phyloP scores from a whole-genome alignment of 2,888 invertebrate species.

The Thymelicus sylvestris region DNA sequence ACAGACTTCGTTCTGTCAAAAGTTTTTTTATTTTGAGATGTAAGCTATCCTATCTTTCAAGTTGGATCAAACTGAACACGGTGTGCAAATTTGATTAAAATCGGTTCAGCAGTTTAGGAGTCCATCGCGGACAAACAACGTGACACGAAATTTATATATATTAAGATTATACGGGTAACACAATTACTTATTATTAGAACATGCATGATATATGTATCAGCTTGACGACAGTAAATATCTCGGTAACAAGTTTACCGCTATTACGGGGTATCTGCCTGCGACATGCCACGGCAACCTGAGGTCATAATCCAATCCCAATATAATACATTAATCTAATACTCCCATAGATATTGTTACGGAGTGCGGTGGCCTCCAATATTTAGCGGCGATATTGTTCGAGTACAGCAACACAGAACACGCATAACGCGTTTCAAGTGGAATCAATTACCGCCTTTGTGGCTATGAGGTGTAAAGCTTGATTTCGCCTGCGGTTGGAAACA shows the following conservation, averaged over 20 bases:
- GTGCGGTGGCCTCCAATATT: conserved; percentile 26
- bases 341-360: conserved; percentile 21
- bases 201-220: not conserved
- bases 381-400: conserved; percentile 16
- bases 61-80: no score
- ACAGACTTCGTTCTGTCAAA: no score
- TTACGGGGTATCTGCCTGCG: conserved; percentile 13
- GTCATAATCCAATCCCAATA: conserved; percentile 32
- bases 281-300: conserved; percentile 16
- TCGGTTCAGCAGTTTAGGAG: no score
- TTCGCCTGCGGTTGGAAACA: not conserved
- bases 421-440: not conserved
- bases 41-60: no score
- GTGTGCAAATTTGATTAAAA: no score
- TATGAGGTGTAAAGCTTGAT: not conserved
- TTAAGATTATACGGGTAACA: no score
- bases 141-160: no score
- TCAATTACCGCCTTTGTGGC: not conserved
- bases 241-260: conserved; percentile 19
- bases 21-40: no score
- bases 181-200: no score
- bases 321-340: conserved; percentile 29
- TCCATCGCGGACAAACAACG: no score
- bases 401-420: not conserved
- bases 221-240: conserved; percentile 7